Conservation (phyloP, 64 coral and sea anemone genomes). For the Acropora tenuis region DNA sequence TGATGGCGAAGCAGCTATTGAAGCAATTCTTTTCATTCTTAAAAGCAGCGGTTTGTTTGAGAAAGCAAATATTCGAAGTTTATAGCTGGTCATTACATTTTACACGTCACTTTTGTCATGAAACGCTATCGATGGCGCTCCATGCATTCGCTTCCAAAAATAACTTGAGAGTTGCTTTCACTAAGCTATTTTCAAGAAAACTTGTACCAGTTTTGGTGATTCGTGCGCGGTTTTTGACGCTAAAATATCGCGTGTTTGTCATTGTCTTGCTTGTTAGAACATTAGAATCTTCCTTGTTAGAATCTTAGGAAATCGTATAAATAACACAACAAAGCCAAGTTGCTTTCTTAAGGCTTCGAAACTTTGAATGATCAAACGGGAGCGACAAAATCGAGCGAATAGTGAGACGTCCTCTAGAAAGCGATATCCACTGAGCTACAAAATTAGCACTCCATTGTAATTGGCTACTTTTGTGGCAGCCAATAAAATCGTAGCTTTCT, state of each 20-base stretch:
- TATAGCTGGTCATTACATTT: not conserved
- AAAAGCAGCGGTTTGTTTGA: slow-evolving; percentile 1
- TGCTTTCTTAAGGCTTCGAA: too few relatives aligned
- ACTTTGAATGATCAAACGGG: too few relatives aligned
- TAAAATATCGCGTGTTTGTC: too few relatives aligned
- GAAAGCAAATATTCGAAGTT: slow-evolving; percentile 35
- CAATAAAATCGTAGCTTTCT: slow-evolving; percentile 73
- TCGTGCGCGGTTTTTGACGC: too few relatives aligned
- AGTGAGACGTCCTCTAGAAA: not conserved
- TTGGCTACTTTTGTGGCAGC: slow-evolving; percentile 93
- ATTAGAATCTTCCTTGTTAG: too few relatives aligned
- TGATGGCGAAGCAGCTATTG: too few relatives aligned
- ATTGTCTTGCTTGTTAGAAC: too few relatives aligned
- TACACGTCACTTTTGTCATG: not conserved
- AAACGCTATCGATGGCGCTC: not conserved
- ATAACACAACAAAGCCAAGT: too few relatives aligned
- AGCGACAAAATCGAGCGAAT: not conserved
- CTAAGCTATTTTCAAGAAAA: not conserved
- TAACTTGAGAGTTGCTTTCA: not conserved
- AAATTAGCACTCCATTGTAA: slow-evolving; percentile 95
- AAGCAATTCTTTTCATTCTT: not conserved
- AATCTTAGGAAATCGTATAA: too few relatives aligned
- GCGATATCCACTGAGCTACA: not conserved
- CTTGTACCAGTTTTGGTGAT: not conserved
- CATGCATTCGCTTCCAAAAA: not conserved